A percentile compares a stretch with the other conserved stretches of the same genome.
Evolutionary conservation across 2,113 vertebrate species (phyloP).

Genomic region (Drymodes brunneopygia): DNA sequence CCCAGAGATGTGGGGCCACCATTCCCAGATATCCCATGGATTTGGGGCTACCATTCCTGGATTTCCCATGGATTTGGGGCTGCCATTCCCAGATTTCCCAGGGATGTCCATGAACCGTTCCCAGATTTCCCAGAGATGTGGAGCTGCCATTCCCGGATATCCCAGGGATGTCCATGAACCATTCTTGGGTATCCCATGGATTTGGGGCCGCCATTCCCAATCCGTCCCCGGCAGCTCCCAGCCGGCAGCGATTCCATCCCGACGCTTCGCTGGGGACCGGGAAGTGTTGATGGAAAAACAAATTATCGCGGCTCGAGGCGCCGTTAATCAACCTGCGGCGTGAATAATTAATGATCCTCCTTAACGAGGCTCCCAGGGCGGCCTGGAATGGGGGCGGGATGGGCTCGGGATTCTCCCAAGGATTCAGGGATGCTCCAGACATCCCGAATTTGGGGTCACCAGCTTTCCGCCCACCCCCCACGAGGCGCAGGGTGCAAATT

Average conservation of each 20-base stretch:
- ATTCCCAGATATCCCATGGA: background rate
- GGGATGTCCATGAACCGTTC: too few relatives aligned
- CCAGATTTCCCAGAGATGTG: too few relatives aligned
- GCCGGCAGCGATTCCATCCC: background rate
- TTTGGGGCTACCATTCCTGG: too few relatives aligned
- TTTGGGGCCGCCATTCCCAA: background rate
- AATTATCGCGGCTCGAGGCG: background rate
- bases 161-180: too few relatives aligned
- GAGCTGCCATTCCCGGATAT: too few relatives aligned
- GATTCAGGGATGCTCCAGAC: accelerated
- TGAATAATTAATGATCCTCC: background rate
- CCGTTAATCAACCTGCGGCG: background rate
- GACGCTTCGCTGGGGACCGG: background rate
- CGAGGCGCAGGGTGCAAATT: background rate
- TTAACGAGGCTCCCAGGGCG: background rate
- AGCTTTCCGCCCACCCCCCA: accelerated
- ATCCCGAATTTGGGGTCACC: accelerated
- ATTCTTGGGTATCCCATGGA: too few relatives aligned
- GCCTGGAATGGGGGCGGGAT: background rate
- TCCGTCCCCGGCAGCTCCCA: background rate
- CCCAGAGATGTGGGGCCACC: too few relatives aligned
- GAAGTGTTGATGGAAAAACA: conserved; percentile 29
- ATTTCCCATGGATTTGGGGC: too few relatives aligned
- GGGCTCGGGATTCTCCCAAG: background rate
- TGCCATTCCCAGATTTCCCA: too few relatives aligned